These are phyloP conservation scores for Trematocara marginatum DNA, from an alignment of 2,113 vertebrate genomes.

Conservation along the genomic window DNA sequence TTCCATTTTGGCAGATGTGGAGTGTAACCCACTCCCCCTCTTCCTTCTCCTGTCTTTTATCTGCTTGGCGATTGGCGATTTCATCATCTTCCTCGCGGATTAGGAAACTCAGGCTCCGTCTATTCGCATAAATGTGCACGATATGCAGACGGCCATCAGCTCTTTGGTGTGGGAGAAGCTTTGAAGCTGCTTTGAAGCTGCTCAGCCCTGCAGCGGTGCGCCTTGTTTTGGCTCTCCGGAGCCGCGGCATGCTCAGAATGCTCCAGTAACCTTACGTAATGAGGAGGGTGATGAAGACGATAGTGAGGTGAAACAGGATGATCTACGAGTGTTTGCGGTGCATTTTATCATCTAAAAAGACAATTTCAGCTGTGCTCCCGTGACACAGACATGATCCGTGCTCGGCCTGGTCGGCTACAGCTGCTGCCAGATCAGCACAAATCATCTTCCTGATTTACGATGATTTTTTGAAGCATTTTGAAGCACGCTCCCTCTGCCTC, in stretches of 20 bases:
- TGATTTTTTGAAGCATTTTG: neutral
- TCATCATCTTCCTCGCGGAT: neutral
- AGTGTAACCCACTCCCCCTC: neutral
- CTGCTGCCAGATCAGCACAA: neutral
- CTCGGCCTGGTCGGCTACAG: neutral
- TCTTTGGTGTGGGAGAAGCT: neutral
- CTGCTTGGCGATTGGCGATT: neutral
- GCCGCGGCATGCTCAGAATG: neutral
- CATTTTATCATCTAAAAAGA: neutral
- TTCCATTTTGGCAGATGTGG: neutral
- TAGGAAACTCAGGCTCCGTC: neutral
- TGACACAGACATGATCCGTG: neutral
- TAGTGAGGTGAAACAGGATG: neutral
- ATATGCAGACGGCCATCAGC: neutral
- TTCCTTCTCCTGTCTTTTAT: neutral
- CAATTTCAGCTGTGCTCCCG: neutral
- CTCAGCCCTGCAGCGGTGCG: neutral
- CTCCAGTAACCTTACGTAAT: neutral
- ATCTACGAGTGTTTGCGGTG: neutral
- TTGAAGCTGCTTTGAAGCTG: constrained; percentile 36
- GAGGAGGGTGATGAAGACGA: neutral
- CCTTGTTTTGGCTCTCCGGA: neutral
- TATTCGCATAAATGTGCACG: neutral
- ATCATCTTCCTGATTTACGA: neutral
- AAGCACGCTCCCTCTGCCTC: accelerated